Base-by-base conservation (phyloP, 2,888 invertebrate species). In the Fabriciana adippe region DNA sequence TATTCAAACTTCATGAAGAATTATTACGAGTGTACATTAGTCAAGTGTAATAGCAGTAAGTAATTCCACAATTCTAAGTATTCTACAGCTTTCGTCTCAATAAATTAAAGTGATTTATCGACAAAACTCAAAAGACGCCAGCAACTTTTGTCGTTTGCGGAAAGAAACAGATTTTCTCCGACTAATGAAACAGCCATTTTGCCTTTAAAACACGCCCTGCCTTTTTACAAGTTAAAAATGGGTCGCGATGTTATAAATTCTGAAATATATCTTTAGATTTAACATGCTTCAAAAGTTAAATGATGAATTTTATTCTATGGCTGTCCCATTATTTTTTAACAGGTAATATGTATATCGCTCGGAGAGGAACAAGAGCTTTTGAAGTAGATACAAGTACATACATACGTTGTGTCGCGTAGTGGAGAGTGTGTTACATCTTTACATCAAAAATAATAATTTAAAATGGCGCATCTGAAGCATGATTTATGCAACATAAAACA, bases 101-200 rank as follows among this genome's bases (percentile, higher is more conserved):
- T 90, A 89, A 89, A 89, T 90, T 89, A 87, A 86, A 83, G 85
- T 89, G 89, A 90, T 90, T 90, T 90, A 90, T 90, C 82, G 79
- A 79, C 79, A 79, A 78, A 80, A 82, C 84, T 88, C 81, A 81
- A 81, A 83, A 81, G 82, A 79, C 78, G 79, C 72, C 75, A 77
- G 76, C 79, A 90, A 90, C 82, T 90, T 89, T 86, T 85, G 86
- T 82, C 88, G 82, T 89, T 86, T 84, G 75, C 76, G 80, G 82
- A 86, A 87, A 85, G 88, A 85, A 85, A 79, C 82, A 83, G 83
- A 86, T 87, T 87, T 85, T 80, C 78, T 68, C 75, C 73, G 79
- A 81, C 84, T 84, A 86, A 88, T 85, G 85, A 87, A 86, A 82
- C 77, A 79, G 80, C 77, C 79, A 81, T 83, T 85, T 85, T 84